These are phyloP conservation scores for Cariama cristata DNA, from an alignment of 2,113 vertebrate species.

Conservation along the genomic window DNA sequence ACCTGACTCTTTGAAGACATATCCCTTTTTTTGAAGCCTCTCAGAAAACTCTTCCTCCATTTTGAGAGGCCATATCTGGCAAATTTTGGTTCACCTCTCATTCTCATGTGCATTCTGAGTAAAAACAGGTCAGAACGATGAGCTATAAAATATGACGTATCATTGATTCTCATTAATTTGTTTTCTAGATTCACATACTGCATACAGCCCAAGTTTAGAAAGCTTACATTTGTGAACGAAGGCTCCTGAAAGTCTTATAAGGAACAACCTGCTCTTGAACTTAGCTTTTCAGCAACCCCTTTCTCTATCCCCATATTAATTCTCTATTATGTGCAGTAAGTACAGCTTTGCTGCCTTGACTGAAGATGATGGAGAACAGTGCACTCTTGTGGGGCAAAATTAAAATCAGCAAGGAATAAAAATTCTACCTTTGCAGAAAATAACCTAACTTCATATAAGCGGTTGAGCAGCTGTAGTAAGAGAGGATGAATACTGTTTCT, in stretches of 20 bases:
- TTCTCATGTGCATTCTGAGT: neutral
- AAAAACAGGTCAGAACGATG: neutral
- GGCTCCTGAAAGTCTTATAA: neutral
- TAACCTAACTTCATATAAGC: neutral
- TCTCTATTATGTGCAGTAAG: neutral
- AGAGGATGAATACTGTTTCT: neutral
- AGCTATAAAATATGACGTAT: neutral
- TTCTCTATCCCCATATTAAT: neutral
- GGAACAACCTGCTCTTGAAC: neutral
- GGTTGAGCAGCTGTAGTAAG: neutral
- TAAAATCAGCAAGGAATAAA: neutral
- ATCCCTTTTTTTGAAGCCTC: neutral
- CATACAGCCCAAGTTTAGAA: neutral
- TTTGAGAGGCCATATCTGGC: neutral
- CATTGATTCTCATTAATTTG: neutral
- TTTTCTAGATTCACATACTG: neutral
- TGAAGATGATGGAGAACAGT: constrained; percentile 44
- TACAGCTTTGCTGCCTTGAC: neutral
- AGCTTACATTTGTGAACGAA: neutral
- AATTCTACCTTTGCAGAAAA: neutral
- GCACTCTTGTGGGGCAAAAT: constrained; percentile 60
- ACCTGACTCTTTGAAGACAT: neutral
- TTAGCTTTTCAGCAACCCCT: neutral
- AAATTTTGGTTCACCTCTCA: neutral
- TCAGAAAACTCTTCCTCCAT: neutral